These are phyloP conservation scores for Adelphocoris suturalis DNA, from an alignment of 2,888 invertebrate genomes.

Conservation along the genomic window DNA sequence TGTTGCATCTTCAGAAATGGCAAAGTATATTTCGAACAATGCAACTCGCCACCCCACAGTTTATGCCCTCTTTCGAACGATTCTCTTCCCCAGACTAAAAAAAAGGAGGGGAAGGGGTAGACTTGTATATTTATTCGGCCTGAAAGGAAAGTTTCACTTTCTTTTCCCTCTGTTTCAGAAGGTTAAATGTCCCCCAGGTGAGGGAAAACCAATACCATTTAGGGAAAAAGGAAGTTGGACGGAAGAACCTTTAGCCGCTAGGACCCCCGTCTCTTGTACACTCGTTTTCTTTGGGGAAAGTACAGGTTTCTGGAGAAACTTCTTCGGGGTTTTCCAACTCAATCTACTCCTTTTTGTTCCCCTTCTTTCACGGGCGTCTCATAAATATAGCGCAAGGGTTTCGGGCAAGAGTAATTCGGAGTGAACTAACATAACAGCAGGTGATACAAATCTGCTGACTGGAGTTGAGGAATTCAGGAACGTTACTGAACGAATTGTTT, in stretches of 20 bases:
- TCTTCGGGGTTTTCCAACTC: slow-evolving; percentile 16
- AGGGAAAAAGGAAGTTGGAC: slow-evolving; percentile 20
- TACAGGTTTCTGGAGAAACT: background rate
- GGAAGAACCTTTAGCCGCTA: slow-evolving; percentile 9
- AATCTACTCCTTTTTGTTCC: background rate
- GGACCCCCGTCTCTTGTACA: slow-evolving; percentile 9
- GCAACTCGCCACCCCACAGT: too few relatives aligned
- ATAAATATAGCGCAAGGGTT: slow-evolving; percentile 7
- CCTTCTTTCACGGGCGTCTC: background rate
- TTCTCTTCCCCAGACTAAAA: too few relatives aligned
- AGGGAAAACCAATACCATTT: slow-evolving; percentile 39
- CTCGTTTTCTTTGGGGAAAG: slow-evolving; percentile 10
- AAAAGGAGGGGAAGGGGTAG: background rate
- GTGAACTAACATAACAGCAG: background rate
- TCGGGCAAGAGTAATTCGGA: background rate
- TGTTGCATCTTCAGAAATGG: too few relatives aligned
- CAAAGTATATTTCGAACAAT: too few relatives aligned
- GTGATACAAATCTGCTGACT: too few relatives aligned
- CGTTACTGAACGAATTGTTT: too few relatives aligned
- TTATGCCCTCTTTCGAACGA: too few relatives aligned
- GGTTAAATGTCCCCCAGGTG: slow-evolving; percentile 39
- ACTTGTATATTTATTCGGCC: slow-evolving; percentile 12
- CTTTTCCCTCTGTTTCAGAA: slow-evolving; percentile 23
- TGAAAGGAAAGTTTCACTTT: slow-evolving; percentile 42
- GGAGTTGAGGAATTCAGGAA: too few relatives aligned